A percentile compares a stretch with the other conserved stretches of the same genome.
These are phyloP conservation scores for Hedya salicella DNA, from an alignment of 2,888 invertebrate genomes.

Conservation along the genomic window DNA sequence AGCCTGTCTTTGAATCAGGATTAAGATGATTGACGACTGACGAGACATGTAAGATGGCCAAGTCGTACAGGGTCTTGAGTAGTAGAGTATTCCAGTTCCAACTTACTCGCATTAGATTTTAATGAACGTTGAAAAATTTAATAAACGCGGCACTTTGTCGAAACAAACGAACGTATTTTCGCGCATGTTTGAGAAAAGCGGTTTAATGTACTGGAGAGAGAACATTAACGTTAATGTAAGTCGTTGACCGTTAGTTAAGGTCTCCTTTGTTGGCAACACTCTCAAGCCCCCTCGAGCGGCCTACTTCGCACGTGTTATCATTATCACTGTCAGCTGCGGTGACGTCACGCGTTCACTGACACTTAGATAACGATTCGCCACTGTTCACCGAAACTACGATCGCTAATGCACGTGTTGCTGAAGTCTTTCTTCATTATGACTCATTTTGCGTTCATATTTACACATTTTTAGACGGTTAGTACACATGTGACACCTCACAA, in stretches of 20 bases:
- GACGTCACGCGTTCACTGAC: slow-evolving; percentile 73
- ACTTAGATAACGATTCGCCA: slow-evolving; percentile 38
- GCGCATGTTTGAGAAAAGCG: background rate
- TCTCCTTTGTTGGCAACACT: slow-evolving; percentile 41
- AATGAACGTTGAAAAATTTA: no score
- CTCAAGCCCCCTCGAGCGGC: slow-evolving; percentile 46
- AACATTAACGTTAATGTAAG: background rate
- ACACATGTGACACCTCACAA: background rate
- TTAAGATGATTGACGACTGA: no score
- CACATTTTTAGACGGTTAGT: background rate
- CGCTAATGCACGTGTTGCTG: slow-evolving; percentile 10
- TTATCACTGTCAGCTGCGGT: slow-evolving; percentile 67
- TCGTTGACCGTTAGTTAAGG: slow-evolving; percentile 36
- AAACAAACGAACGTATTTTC: background rate
- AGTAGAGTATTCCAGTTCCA: no score
- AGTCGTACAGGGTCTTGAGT: no score
- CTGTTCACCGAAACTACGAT: slow-evolving; percentile 29
- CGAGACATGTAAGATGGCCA: no score
- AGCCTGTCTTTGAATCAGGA: no score
- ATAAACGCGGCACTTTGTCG: no score
- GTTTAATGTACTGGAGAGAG: background rate
- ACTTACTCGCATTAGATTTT: no score
- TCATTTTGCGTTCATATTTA: background rate
- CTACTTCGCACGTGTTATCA: slow-evolving; percentile 48
- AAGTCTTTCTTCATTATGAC: background rate